Base-by-base conservation (phyloP, 2,888 invertebrate genomes). In the Drosophila birchii region DNA sequence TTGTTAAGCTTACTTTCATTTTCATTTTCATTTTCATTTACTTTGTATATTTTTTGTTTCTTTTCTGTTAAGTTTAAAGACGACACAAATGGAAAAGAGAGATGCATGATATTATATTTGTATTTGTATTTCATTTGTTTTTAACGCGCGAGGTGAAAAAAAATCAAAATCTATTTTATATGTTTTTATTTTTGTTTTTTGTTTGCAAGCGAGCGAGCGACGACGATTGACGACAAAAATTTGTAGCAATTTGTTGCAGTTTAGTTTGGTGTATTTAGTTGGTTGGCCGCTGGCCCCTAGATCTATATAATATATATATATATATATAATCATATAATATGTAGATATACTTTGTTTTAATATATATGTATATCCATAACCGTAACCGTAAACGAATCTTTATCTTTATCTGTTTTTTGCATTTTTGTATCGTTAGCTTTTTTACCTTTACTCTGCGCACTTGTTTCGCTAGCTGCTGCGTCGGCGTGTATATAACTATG, bases 241-340 rank as follows among this genome's bases (percentile, higher is more conserved):
- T 83, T 83, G 83, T 83, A 81, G 85, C 83, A 83, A 86, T 86
- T 83, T 79, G 83, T 83, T 83, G 82, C 82, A 86, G 51, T 83
- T 83, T 83, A 83, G 83, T 84, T 86, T 84, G 87, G 85, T 84
- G 85, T 84, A 79, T 87, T 57, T 87, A 87, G 87, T 84, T 83
- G 73, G 39, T 82, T 80, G 84, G 85, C 83, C 81, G 68, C 47
- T 44, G 73, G 87, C 84, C 85, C 75, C 78, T 78, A 79, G 55
- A 20, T 69, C 80, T 76, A 85, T 73, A 58, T 60, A 43, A 41
- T 72, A 57, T 57, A 62, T 60, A 64, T 67, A n/a, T n/a, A 41
- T 71, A 56, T 66, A 64, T 67, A 71, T 53, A 63, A 62, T 57
- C 26, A 58, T 67, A 45, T 61, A 61, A 34, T 63, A 39, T 76